Evolutionary conservation across 2,888 invertebrate genomes (phyloP).

Genomic region (Heliconius erato): DNA sequence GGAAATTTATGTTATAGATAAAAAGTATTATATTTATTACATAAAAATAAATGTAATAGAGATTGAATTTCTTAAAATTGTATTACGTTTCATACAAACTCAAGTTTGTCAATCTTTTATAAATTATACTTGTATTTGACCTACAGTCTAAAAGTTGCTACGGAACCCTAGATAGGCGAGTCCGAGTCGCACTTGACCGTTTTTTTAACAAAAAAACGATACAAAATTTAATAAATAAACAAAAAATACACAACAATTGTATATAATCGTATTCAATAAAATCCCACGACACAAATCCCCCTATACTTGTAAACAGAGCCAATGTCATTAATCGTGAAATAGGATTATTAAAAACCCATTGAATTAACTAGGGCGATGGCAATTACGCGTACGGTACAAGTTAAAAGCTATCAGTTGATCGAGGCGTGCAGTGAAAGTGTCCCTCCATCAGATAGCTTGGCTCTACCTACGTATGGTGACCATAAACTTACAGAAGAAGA

Average conservation of each 20-base stretch:
- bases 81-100: too few relatives aligned
- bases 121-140: too few relatives aligned
- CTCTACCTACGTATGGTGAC: slow-evolving; percentile 57
- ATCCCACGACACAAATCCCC: slow-evolving; percentile 11
- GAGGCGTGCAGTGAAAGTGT: slow-evolving; percentile 77
- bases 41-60: too few relatives aligned
- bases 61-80: too few relatives aligned
- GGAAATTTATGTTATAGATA: too few relatives aligned
- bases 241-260: not conserved
- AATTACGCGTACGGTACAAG: slow-evolving; percentile 47
- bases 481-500: slow-evolving; percentile 18
- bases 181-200: too few relatives aligned
- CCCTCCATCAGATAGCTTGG: slow-evolving; percentile 70
- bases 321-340: slow-evolving; percentile 23
- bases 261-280: not conserved
- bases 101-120: too few relatives aligned
- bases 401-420: slow-evolving; percentile 63
- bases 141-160: too few relatives aligned
- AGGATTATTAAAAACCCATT: slow-evolving; percentile 45
- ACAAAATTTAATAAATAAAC: not conserved
- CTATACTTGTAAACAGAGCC: not conserved
- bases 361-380: slow-evolving; percentile 46
- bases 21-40: too few relatives aligned
- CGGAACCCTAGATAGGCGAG: too few relatives aligned
- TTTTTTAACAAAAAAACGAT: not conserved